Evolutionary conservation across 2,797 vertebrate genomes (phyloP).

Genomic region (Luscinia luscinia): DNA sequence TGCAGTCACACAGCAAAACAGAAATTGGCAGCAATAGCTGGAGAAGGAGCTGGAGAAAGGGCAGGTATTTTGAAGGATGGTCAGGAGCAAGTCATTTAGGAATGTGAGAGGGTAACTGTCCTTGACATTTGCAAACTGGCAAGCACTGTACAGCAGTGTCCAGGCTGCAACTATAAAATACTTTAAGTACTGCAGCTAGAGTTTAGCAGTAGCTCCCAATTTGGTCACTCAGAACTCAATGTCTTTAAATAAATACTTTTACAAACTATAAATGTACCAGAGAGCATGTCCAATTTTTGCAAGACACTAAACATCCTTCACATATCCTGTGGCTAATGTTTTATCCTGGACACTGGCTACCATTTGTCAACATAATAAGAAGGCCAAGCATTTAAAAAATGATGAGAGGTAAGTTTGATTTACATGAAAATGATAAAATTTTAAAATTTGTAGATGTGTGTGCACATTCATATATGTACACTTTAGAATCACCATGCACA

Average conservation of each 20-base stretch:
- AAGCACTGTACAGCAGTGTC: neutral
- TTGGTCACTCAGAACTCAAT: neutral
- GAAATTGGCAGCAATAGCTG: neutral
- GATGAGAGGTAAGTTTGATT: neutral
- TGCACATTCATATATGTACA: neutral
- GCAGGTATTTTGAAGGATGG: slow-evolving; percentile 37
- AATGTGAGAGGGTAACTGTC: slow-evolving; percentile 38
- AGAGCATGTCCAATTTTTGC: neutral
- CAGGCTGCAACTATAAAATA: slow-evolving; percentile 28
- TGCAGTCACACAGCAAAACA: neutral
- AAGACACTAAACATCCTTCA: neutral
- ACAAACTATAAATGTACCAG: neutral
- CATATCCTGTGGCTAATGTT: neutral
- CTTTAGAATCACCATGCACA: neutral
- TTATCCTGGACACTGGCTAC: neutral
- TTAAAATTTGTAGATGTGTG: neutral
- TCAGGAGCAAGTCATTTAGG: slow-evolving; percentile 14
- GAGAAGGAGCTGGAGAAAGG: slow-evolving; percentile 14
- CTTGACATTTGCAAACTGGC: slow-evolving; percentile 71
- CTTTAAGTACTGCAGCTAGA: slow-evolving; percentile 1
- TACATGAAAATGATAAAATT: neutral
- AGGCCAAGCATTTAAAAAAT: slow-evolving; percentile 15
- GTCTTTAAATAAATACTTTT: slow-evolving; percentile 2
- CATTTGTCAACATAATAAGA: neutral
- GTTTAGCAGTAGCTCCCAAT: slow-evolving; percentile 14